phyloP scores from a whole-genome alignment of 1,140 invertebrate genomes.

The Aphelenchoides fujianensis region DNA sequence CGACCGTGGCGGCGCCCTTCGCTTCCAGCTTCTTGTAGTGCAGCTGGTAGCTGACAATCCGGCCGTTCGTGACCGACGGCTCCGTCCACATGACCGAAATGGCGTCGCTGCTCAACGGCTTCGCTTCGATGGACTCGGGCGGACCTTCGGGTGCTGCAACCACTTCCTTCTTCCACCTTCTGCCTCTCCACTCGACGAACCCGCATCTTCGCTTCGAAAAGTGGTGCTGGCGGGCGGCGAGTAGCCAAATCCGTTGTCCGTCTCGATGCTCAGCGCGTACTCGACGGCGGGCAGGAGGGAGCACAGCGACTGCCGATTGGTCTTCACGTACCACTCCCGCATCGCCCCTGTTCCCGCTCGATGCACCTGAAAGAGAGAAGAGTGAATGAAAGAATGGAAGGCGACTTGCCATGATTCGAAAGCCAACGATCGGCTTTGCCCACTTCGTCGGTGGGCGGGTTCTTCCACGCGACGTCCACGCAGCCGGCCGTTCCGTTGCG shows the following conservation, averaged over 20 bases:
- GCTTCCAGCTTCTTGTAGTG: slow-evolving; percentile 39
- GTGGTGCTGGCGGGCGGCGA: slow-evolving; percentile 43
- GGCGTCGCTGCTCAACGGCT: slow-evolving; percentile 22
- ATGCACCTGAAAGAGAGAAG: slow-evolving; percentile 37
- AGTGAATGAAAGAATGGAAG: slow-evolving; percentile 25
- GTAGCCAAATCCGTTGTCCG: slow-evolving; percentile 59
- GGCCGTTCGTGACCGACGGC: slow-evolving; percentile 41
- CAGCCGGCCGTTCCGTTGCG: slow-evolving; percentile 48
- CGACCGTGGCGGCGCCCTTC: slow-evolving; percentile 18
- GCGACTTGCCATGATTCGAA: slow-evolving; percentile 48
- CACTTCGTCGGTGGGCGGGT: slow-evolving; percentile 22
- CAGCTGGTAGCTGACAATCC: slow-evolving; percentile 45
- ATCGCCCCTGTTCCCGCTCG: slow-evolving; percentile 44
- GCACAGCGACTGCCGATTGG: slow-evolving; percentile 36
- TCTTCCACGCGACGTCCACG: slow-evolving; percentile 46
- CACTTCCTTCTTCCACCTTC: not conserved
- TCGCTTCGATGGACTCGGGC: slow-evolving; percentile 32
- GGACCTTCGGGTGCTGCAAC: slow-evolving; percentile 36
- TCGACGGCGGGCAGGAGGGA: slow-evolving; percentile 38
- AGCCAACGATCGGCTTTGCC: slow-evolving; percentile 44
- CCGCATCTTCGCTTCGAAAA: slow-evolving; percentile 49
- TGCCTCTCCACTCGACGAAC: slow-evolving; percentile 8
- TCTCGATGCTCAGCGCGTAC: slow-evolving; percentile 52
- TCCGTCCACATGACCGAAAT: slow-evolving; percentile 31
- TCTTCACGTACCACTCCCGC: slow-evolving; percentile 54